A percentile compares a stretch with the other conserved stretches of the same genome.
phyloP scores from a whole-genome alignment of 2,113 vertebrate species.

The Ciconia stormi region DNA sequence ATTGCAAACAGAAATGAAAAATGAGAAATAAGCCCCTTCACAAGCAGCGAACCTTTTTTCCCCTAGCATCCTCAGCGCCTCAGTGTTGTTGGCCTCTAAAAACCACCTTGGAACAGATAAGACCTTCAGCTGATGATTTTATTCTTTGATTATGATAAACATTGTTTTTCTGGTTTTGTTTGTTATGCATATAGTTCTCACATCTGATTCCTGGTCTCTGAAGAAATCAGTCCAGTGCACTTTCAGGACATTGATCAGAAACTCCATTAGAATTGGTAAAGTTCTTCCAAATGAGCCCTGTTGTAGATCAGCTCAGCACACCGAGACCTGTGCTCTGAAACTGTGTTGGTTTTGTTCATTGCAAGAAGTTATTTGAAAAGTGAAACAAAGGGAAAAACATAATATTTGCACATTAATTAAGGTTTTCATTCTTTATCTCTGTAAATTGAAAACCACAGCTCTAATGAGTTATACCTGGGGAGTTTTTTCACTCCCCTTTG shows the following conservation, averaged over 20 bases:
- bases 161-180: background rate
- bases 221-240: background rate
- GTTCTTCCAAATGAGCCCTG: background rate
- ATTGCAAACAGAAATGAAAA: conserved; percentile 83
- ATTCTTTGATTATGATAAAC: conserved; percentile 20
- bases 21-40: conserved; percentile 59
- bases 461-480: background rate
- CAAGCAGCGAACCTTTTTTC: conserved; percentile 18
- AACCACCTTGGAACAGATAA: background rate
- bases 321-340: background rate
- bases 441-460: background rate
- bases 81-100: background rate
- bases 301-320: background rate
- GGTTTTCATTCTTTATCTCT: background rate
- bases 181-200: background rate
- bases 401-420: background rate
- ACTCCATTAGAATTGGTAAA: background rate
- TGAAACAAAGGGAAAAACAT: background rate
- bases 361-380: background rate
- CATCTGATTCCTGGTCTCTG: background rate
- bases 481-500: background rate
- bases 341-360: background rate
- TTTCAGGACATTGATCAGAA: background rate
- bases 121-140: background rate
- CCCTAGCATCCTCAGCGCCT: background rate